phyloP scores from a whole-genome alignment of 2,888 invertebrate genomes.

The Caenorhabditis sp. region DNA sequence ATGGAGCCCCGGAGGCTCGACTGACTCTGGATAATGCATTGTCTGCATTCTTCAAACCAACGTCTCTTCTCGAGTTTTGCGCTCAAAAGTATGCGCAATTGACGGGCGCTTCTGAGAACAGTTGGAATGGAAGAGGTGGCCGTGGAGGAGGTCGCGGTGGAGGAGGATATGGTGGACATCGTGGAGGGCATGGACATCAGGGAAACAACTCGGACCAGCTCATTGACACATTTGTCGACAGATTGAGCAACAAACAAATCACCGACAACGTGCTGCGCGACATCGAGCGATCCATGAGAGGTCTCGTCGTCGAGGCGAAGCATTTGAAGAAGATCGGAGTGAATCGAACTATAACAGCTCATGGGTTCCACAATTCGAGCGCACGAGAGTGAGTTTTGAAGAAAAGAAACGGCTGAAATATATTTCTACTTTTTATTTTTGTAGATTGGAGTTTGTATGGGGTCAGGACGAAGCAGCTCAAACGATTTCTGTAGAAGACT shows the following conservation, averaged over 20 bases:
- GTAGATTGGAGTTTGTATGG: neutral
- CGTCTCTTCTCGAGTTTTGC: constrained; percentile 2
- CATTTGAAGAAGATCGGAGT: neutral
- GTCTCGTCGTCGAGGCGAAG: neutral
- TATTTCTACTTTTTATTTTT: neutral
- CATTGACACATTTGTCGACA: neutral
- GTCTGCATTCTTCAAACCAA: constrained; percentile 11
- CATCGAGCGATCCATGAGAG: neutral
- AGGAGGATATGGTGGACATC: neutral
- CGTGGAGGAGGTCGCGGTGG: neutral
- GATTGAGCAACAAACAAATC: neutral
- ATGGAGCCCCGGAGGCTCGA: neutral
- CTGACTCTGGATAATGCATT: constrained; percentile 19
- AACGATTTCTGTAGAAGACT: neutral
- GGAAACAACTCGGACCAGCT: too few species aligned
- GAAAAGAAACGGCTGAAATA: neutral
- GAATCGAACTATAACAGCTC: neutral
- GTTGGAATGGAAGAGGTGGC: neutral
- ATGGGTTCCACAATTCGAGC: neutral
- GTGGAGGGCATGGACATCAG: constrained; percentile 10
- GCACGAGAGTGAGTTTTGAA: neutral
- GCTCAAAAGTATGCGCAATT: neutral
- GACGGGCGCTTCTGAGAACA: neutral
- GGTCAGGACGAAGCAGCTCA: neutral
- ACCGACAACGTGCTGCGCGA: neutral